Percentiles rank a stretch among this genome's conserved stretches.
These are phyloP conservation scores for Noctua janthina DNA, from an alignment of 2,888 invertebrate genomes.

Conservation along the genomic window DNA sequence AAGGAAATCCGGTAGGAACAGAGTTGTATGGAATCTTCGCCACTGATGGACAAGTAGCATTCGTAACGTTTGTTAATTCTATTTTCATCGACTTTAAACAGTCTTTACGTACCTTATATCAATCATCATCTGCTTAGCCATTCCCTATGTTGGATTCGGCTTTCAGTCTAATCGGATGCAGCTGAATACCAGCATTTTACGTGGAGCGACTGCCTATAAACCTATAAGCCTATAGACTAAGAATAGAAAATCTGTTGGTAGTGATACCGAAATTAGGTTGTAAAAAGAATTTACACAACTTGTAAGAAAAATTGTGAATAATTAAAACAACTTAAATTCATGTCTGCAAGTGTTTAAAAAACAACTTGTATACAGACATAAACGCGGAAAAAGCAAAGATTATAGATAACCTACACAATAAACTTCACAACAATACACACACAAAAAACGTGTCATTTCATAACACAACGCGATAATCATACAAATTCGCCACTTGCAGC, in stretches of 20 bases:
- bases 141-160: neutral
- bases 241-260: too few species aligned
- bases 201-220: neutral
- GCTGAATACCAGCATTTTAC: too few species aligned
- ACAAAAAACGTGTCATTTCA: neutral
- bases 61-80: neutral
- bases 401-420: neutral
- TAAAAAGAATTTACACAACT: neutral
- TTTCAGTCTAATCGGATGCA: neutral
- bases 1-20: too few species aligned
- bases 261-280: too few species aligned
- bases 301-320: neutral
- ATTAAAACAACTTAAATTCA: too few species aligned
- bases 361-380: neutral
- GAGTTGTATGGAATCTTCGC: too few species aligned
- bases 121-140: neutral
- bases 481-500: conserved; percentile 26
- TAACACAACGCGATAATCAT: neutral
- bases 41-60: neutral
- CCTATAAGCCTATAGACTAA: too few species aligned
- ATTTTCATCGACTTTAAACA: neutral
- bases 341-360: too few species aligned
- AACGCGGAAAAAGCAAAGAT: neutral
- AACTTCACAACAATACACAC: neutral
- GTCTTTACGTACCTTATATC: neutral